Evolutionary conservation across 2,113 vertebrate genomes (phyloP).

Genomic region (Spheniscus mendiculus): DNA sequence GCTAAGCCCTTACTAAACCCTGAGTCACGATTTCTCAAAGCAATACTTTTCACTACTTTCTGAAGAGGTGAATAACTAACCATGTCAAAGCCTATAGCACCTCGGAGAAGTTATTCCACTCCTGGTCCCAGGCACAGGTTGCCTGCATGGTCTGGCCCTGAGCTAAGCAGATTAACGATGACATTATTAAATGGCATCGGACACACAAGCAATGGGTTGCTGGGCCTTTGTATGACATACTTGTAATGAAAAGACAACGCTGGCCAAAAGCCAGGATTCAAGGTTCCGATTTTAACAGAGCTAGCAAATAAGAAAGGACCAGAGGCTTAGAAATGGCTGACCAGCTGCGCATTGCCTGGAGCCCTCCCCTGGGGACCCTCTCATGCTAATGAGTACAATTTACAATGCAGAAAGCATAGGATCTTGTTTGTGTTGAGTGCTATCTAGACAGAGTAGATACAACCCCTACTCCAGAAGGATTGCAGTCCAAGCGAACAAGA

Average conservation of each 20-base stretch:
- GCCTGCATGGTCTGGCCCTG: not conserved
- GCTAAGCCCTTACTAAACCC: not conserved
- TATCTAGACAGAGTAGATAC: not conserved
- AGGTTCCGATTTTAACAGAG: not conserved
- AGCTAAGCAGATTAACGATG: not conserved
- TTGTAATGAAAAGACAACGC: not conserved
- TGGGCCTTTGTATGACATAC: not conserved
- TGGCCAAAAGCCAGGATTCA: not conserved
- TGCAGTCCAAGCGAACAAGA: fast-evolving
- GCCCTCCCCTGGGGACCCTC: not conserved
- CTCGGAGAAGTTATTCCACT: not conserved
- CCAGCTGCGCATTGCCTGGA: not conserved
- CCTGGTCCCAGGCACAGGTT: not conserved
- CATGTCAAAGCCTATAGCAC: not conserved
- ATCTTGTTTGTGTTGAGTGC: not conserved
- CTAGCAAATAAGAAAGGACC: not conserved
- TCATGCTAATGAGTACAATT: not conserved
- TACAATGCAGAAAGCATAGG: not conserved
- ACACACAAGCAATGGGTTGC: too few relatives aligned
- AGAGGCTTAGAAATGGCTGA: not conserved
- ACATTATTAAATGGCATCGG: not conserved
- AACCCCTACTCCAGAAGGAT: not conserved
- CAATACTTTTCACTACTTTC: not conserved
- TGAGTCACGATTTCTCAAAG: not conserved
- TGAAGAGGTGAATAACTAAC: not conserved